Percentiles rank a stretch among this genome's conserved stretches.
These are phyloP conservation scores for Sander lucioperca DNA, from an alignment of 2,113 vertebrate species.

Conservation along the genomic window DNA sequence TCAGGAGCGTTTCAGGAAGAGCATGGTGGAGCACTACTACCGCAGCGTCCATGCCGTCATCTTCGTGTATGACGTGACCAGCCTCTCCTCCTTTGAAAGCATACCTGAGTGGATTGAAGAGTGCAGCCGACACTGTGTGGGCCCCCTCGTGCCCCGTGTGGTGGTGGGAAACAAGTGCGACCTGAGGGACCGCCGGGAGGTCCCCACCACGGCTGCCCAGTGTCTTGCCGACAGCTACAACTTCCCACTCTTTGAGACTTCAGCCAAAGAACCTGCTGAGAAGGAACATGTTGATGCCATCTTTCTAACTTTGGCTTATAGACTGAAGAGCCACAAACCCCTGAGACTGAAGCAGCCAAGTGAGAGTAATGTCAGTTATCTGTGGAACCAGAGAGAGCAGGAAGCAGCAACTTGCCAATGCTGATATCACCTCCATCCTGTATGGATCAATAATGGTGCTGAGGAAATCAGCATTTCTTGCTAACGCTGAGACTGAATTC, in stretches of 20 bases:
- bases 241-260: constrained; percentile 85
- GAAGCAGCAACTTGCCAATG: constrained; percentile 63
- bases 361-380: constrained; percentile 48
- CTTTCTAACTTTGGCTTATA: constrained; percentile 84
- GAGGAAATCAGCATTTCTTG: neutral
- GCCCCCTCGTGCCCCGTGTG: constrained; percentile 80
- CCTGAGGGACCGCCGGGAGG: constrained; percentile 76
- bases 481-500: neutral
- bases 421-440: constrained; percentile 42
- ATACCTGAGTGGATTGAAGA: constrained; percentile 85
- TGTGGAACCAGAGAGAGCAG: constrained; percentile 64
- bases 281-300: constrained; percentile 84
- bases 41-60: constrained; percentile 83
- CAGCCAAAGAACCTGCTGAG: constrained; percentile 82
- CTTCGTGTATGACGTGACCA: constrained; percentile 85
- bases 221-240: constrained; percentile 81
- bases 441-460: constrained; percentile 2
- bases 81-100: constrained; percentile 79
- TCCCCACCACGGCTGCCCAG: constrained; percentile 78
- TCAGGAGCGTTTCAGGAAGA: constrained; percentile 85
- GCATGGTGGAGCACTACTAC: constrained; percentile 88
- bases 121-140: constrained; percentile 80
- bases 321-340: constrained; percentile 83
- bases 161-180: constrained; percentile 86
- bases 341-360: constrained; percentile 82